Base-by-base conservation (phyloP, 2,888 invertebrate species). In the Charanyca ferruginea region DNA sequence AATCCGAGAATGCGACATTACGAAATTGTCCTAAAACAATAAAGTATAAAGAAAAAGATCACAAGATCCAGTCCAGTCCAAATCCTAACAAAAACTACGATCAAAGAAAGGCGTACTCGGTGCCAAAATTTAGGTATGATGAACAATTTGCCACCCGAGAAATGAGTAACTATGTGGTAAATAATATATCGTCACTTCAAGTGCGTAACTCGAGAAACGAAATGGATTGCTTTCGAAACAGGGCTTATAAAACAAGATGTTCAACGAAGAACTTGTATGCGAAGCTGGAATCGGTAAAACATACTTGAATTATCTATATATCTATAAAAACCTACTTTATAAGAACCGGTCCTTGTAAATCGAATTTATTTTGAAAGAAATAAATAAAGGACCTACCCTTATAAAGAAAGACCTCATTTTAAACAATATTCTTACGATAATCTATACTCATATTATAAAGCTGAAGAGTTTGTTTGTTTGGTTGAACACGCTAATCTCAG, bases 211-310 rank as follows among this genome's bases (percentile, higher is more conserved):
- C 55, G 9, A 65, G 42, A 59, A 22, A 41, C 28, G 62, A 65
- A 42, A 42, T 63, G 3, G 44, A 58, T 13, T 23, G 23, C 7
- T 38, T 28, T 22, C 45, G 20, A 44, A 38, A 7, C 20, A 23
- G n/a, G 49, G 13, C 22, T 7, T 53, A 22, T 61, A 65, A 59
- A 22, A 13, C 42, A 22, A 70, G 65, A 48, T 52, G 44, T 48
- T 62, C 53, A 45, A 44, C 55, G 11, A 65, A 53, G 18, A 61
- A 64, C n/a, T n/a, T n/a, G 38, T 85, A 83, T 60, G 73, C 69
- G n/a, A 81, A 75, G 66, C 55, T 85, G 35, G 77, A 78, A 63
- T 67, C 77, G 81, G 87, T 87, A 81, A 83, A 35, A 42, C 11
- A 32, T 22, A 32, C 0, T 5, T 41, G 32, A 51, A 20, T 20